A percentile compares a stretch with the other conserved stretches of the same genome.
Conservation (phyloP, 2,113 vertebrate species). For the Okapia johnstoni region DNA sequence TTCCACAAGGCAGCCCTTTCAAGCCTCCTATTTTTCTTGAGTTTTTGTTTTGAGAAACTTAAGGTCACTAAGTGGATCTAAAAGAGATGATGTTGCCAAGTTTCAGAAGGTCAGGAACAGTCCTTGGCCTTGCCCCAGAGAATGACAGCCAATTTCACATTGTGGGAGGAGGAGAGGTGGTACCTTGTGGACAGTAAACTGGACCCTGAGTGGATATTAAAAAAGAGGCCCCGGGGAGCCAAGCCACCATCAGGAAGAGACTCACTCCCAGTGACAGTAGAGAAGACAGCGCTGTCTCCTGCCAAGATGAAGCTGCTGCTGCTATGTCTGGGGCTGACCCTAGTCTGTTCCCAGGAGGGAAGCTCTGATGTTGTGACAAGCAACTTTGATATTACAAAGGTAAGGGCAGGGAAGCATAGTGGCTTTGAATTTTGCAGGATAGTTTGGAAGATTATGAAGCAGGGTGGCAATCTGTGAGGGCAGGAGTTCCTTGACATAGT, state of each 20-base stretch:
- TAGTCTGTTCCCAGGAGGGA: neutral
- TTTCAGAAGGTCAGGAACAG: neutral
- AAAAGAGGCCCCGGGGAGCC: fast-evolving
- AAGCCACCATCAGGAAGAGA: neutral
- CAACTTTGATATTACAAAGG: neutral
- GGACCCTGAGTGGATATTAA: neutral
- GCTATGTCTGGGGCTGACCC: slow-evolving; percentile 5
- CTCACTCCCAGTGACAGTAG: neutral
- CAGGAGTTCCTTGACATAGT: neutral
- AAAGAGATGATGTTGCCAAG: neutral
- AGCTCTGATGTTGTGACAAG: fast-evolving
- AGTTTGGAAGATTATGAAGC: neutral
- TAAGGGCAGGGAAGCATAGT: fast-evolving
- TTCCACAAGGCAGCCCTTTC: neutral
- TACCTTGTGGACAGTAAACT: fast-evolving
- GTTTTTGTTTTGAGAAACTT: neutral
- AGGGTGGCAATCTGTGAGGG: neutral
- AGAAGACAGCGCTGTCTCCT: fast-evolving
- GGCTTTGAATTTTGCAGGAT: neutral
- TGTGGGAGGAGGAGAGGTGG: neutral
- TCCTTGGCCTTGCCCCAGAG: neutral
- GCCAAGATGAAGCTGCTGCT: slow-evolving; percentile 36
- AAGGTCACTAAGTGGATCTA: neutral
- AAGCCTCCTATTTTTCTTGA: neutral
- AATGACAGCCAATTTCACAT: neutral